phyloP scores from a whole-genome alignment of 2,113 vertebrate species.

The Pedetes capensis region DNA sequence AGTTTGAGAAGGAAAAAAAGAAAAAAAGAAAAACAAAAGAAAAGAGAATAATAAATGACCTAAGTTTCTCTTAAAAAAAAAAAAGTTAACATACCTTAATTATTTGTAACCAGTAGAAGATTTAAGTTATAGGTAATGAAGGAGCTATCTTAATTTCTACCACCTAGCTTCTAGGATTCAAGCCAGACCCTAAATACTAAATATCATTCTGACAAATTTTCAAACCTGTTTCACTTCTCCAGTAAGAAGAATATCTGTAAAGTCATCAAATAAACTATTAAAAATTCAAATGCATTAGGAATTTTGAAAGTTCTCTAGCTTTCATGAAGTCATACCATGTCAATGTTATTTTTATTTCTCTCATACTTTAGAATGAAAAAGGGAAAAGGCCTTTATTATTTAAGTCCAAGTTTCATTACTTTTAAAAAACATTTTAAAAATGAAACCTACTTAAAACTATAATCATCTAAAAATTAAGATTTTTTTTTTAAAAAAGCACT shows the following conservation, averaged over 20 bases:
- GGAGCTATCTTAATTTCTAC: background rate
- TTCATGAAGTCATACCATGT: background rate
- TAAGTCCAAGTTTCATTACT: background rate
- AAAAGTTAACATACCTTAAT: background rate
- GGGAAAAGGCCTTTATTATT: background rate
- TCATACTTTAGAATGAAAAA: background rate
- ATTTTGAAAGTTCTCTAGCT: background rate
- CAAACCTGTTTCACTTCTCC: background rate
- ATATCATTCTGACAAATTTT: background rate
- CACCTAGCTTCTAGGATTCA: background rate
- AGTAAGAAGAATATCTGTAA: background rate
- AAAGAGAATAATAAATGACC: background rate
- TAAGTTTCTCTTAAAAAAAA: constrained; percentile 19
- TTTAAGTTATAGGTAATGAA: background rate
- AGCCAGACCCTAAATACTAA: background rate
- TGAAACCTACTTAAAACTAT: background rate
- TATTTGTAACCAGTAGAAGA: background rate
- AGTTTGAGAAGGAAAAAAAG: background rate
- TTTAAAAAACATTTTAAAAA: background rate
- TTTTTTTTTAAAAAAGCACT: background rate
- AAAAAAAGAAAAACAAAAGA: background rate
- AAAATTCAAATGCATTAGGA: background rate
- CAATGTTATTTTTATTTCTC: background rate
- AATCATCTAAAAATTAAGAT: background rate
- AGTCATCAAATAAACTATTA: background rate